Conservation (phyloP, 2,113 vertebrate species). For the Sceloporus tristichus region DNA sequence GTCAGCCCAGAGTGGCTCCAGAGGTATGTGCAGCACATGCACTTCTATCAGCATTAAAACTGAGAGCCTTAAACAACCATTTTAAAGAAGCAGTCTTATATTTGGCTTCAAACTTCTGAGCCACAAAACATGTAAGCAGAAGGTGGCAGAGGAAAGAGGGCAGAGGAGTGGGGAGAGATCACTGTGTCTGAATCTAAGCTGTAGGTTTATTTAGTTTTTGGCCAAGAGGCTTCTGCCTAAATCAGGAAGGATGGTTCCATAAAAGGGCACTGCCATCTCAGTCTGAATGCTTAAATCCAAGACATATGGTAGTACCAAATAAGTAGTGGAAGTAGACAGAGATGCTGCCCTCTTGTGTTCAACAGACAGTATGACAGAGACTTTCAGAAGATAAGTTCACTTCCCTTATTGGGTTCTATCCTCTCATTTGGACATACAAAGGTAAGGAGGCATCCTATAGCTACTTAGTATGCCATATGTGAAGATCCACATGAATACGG, state of each 20-base stretch:
- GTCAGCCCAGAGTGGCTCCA: not conserved
- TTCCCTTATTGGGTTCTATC: no score
- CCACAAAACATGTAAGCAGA: not conserved
- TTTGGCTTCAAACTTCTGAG: not conserved
- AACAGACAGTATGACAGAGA: no score
- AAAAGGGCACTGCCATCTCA: not conserved
- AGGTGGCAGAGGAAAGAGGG: not conserved
- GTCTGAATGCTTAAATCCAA: not conserved
- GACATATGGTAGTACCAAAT: not conserved
- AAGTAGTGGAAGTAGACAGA: not conserved
- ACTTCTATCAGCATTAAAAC: no score
- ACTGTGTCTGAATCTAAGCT: not conserved
- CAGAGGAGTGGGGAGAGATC: not conserved
- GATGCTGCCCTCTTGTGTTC: constrained; percentile 29
- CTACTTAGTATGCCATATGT: not conserved
- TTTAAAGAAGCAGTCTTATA: not conserved
- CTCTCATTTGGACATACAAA: not conserved
- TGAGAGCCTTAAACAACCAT: not conserved
- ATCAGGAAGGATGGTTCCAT: not conserved
- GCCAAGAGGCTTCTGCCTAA: not conserved
- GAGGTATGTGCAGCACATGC: no score
- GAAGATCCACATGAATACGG: not conserved
- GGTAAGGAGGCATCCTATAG: not conserved
- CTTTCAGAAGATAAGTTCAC: not conserved
- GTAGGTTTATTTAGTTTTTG: not conserved